Evolutionary conservation across 2,113 vertebrate genomes (phyloP).

Genomic region (Columba livia): DNA sequence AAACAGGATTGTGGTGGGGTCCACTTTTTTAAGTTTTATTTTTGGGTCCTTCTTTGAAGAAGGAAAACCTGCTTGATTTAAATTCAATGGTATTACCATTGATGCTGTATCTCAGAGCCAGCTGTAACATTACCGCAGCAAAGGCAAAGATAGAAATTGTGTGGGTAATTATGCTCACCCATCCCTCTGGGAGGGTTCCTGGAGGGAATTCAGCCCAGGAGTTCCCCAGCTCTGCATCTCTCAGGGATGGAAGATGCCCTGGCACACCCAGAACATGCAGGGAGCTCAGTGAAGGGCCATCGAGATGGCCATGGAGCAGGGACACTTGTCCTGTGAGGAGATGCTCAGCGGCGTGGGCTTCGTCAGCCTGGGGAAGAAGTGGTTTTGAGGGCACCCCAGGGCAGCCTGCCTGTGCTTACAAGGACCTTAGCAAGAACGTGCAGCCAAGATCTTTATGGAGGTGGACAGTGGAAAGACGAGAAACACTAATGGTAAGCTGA

Average conservation of each 20-base stretch:
- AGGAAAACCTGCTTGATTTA: background rate
- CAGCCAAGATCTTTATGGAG: background rate
- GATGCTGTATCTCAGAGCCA: background rate
- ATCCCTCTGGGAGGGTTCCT: background rate
- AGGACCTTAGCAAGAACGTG: background rate
- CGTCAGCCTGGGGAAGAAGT: background rate
- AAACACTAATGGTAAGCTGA: background rate
- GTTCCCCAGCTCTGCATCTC: background rate
- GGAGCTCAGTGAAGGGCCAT: background rate
- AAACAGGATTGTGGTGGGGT: background rate
- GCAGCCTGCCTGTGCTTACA: background rate
- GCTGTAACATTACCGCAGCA: background rate
- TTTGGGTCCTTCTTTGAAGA: background rate
- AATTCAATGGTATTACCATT: rapidly evolving
- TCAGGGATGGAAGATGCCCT: background rate
- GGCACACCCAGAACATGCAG: background rate
- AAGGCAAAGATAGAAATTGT: background rate
- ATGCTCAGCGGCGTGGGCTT: background rate
- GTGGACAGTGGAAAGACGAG: background rate
- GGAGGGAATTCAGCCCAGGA: background rate
- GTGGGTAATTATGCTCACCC: background rate
- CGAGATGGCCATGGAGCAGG: background rate
- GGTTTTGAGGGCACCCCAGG: background rate
- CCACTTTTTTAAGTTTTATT: background rate
- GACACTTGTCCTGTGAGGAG: background rate